These are phyloP conservation scores for Scelioninae gen. 1 DNA, from an alignment of 2,888 invertebrate genomes.

Conservation along the genomic window DNA sequence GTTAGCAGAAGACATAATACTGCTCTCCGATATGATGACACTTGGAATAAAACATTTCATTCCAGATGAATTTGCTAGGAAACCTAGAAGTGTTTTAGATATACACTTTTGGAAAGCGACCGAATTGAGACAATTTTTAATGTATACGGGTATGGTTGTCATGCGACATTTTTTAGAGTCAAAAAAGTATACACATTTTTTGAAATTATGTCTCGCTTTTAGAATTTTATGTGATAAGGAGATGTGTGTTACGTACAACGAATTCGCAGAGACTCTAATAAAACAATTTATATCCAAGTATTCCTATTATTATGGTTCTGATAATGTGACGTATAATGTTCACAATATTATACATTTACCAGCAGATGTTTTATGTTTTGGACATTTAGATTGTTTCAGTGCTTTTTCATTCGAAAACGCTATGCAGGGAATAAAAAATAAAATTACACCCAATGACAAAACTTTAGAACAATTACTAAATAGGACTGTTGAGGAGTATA, in stretches of 20 bases:
- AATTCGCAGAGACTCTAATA: constrained; percentile 39
- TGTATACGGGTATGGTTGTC: constrained; percentile 7
- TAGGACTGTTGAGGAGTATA: constrained; percentile 8
- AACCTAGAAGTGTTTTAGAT: constrained; percentile 17
- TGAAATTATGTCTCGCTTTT: constrained; percentile 70
- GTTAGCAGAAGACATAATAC: constrained; percentile 1
- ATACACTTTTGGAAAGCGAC: constrained; percentile 72
- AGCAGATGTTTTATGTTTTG: constrained; percentile 16
- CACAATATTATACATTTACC: constrained; percentile 74
- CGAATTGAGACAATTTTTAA: constrained; percentile 57
- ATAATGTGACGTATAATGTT: constrained; percentile 73
- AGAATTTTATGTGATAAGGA: constrained; percentile 31
- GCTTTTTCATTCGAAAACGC: constrained; percentile 1
- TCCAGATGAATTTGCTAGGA: constrained; percentile 28
- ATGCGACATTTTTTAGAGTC: background rate
- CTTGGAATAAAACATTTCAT: constrained; percentile 3
- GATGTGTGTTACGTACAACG: constrained; percentile 34
- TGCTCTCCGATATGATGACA: constrained; percentile 8
- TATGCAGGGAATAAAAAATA: constrained; percentile 25
- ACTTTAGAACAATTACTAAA: constrained; percentile 11
- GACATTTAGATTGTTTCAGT: constrained; percentile 23
- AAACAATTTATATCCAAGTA: constrained; percentile 46
- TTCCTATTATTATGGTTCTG: constrained; percentile 62
- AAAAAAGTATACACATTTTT: constrained; percentile 65
- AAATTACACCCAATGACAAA: constrained; percentile 20